Evolutionary conservation across 2,113 vertebrate genomes (phyloP), one percentile per base, ranked within the genome.

Genomic region (Noturus placidus): DNA sequence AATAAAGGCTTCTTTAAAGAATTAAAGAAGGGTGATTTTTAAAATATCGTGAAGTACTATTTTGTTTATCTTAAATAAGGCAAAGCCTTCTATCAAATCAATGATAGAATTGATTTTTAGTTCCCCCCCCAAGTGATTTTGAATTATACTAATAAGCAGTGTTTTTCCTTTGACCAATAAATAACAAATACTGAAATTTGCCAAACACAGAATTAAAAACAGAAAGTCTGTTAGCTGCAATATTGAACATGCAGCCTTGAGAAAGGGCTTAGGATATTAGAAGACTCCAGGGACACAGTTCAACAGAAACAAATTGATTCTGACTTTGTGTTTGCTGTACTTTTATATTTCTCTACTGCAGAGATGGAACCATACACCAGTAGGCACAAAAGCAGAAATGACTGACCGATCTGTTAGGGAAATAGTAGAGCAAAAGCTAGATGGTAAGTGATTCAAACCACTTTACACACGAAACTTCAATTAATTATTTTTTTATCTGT

Each of bases 371-470:
- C 74, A 20, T 30, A 78, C 50, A 67, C 46, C 27, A 42, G 13
- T 54, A 59, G 42, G 80, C 30, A 46, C 57, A 20, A 87, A 78
- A 83, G n/a, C 69, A 35, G 56, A 87, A 72, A 42, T 63, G 38
- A 52, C 65, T 69, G 54, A 87, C 27, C 83, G 80, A 74, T 76
- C 56, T 25, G 22, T 25, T 83, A 52, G 15, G 11, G 52, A 83
- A 87, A 67, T 30, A 42, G 50, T 56, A 20, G 52, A 81, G 30
- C 76, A 59, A 69, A 70, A n/a, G 22, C 30, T 78, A n/a, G 61
- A 84, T 42, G 72, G 82, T 88, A 84, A 56, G 61, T 69, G 50
- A 67, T 35, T 61, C 8, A 42, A 59, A 35, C 30, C 3, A 42
- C 69, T 11, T 22, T 42, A 81, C 20, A 59, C n/a, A 2, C 5